Percentiles rank a stretch among this genome's conserved stretches.
Conservation (phyloP, 2,797 vertebrate species). For the Epinephelus malabaricus region DNA sequence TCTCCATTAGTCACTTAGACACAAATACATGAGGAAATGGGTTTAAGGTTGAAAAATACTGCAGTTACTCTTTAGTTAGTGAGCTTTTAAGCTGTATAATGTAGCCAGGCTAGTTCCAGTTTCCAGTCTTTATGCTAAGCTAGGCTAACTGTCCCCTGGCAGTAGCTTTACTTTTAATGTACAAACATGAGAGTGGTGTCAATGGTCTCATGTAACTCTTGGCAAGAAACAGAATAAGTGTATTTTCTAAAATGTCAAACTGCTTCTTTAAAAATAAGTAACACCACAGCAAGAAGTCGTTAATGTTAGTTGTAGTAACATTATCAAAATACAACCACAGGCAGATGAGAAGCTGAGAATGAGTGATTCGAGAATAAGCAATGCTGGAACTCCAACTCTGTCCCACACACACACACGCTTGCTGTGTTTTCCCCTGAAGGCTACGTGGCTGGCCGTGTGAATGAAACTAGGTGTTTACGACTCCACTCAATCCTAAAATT, state of each 20-base stretch:
- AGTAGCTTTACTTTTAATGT: neutral
- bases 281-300: constrained; percentile 7
- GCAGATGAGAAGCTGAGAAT: constrained; percentile 61
- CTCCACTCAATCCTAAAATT: neutral
- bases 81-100: too few relatives aligned
- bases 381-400: constrained; percentile 8
- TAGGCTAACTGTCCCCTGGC: neutral
- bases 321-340: constrained; percentile 17
- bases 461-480: constrained; percentile 11
- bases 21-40: too few relatives aligned
- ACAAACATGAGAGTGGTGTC: neutral
- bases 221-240: neutral
- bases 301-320: constrained; percentile 22
- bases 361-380: constrained; percentile 40
- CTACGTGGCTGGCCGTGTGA: neutral
- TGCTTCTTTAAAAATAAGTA: constrained; percentile 18
- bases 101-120: too few relatives aligned
- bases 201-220: neutral
- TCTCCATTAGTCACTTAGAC: too few relatives aligned
- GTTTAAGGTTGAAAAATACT: too few relatives aligned
- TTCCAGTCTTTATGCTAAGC: too few relatives aligned
- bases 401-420: constrained; percentile 16
- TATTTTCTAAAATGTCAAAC: constrained; percentile 38
- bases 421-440: neutral
- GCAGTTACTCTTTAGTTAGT: too few relatives aligned